phyloP scores from a whole-genome alignment of 2,888 invertebrate genomes.

The Leptinotarsa tumamoca region DNA sequence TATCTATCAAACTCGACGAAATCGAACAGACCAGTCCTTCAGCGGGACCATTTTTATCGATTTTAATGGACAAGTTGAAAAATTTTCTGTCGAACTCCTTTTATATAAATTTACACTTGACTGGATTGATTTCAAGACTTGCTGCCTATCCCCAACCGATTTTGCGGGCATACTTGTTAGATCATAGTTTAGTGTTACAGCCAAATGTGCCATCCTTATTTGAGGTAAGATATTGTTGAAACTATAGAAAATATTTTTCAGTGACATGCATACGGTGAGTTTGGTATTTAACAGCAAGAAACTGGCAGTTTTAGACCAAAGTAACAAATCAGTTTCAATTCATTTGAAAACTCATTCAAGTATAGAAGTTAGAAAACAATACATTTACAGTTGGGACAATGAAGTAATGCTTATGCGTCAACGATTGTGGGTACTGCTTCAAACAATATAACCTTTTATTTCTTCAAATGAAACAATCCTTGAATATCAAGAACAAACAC shows the following conservation, averaged over 20 bases:
- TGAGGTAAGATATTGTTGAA: slow-evolving; percentile 74
- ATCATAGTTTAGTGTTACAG: slow-evolving; percentile 86
- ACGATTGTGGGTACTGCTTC: too few species aligned
- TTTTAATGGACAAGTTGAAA: slow-evolving; percentile 84
- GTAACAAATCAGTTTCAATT: too few species aligned
- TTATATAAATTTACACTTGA: slow-evolving; percentile 87
- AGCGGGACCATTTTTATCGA: slow-evolving; percentile 84
- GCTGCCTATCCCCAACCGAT: slow-evolving; percentile 91
- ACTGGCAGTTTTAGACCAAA: too few species aligned
- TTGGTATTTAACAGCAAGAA: too few species aligned
- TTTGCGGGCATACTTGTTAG: slow-evolving; percentile 87
- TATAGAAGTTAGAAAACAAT: too few species aligned
- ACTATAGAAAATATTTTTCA: background rate
- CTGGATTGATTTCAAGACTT: slow-evolving; percentile 86
- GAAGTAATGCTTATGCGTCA: too few species aligned
- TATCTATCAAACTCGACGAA: slow-evolving; percentile 63
- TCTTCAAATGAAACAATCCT: too few species aligned
- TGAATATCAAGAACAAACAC: too few species aligned
- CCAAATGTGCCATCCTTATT: slow-evolving; percentile 91
- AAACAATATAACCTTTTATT: too few species aligned
- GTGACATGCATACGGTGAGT: background rate
- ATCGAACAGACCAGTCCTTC: slow-evolving; percentile 65
- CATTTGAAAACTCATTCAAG: too few species aligned
- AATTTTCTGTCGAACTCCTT: slow-evolving; percentile 86
- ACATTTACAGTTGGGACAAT: too few species aligned